These are phyloP conservation scores for Coleophora deauratella DNA, from an alignment of 2,888 invertebrate species.

Conservation along the genomic window DNA sequence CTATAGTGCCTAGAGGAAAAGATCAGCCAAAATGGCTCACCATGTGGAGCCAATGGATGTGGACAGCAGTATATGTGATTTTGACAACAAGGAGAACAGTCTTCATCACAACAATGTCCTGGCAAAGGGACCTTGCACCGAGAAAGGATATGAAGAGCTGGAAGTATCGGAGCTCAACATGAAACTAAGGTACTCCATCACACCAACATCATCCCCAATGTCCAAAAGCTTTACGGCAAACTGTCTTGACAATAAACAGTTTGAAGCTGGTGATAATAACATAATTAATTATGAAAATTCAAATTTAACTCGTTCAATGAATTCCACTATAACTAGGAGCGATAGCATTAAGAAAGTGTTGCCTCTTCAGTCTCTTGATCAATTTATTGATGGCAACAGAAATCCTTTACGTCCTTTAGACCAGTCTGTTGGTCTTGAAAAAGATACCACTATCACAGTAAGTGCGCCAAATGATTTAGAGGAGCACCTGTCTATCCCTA, in stretches of 20 bases:
- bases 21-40: constrained; percentile 43
- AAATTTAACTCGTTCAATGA: constrained; percentile 48
- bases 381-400: constrained; percentile 30
- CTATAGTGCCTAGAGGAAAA: constrained; percentile 9
- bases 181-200: constrained; percentile 59
- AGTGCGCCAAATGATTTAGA: constrained; percentile 34
- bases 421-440: constrained; percentile 19
- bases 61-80: constrained; percentile 48
- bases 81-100: constrained; percentile 62
- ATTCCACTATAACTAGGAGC: constrained; percentile 39
- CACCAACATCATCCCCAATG: constrained; percentile 59
- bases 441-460: constrained; percentile 36
- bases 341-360: constrained; percentile 36
- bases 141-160: constrained; percentile 61
- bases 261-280: constrained; percentile 30
- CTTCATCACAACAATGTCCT: constrained; percentile 51
- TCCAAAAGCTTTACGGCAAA: constrained; percentile 51
- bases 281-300: constrained; percentile 34
- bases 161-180: constrained; percentile 62
- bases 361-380: constrained; percentile 46
- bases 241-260: constrained; percentile 33
- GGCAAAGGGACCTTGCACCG: constrained; percentile 39
- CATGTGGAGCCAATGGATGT: constrained; percentile 58
- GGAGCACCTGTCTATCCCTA: constrained; percentile 46
- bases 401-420: constrained; percentile 35